Percentiles rank a stretch among this genome's conserved stretches.
Evolutionary conservation across 2,113 vertebrate species (phyloP).

Genomic region (Willisornis vidua): DNA sequence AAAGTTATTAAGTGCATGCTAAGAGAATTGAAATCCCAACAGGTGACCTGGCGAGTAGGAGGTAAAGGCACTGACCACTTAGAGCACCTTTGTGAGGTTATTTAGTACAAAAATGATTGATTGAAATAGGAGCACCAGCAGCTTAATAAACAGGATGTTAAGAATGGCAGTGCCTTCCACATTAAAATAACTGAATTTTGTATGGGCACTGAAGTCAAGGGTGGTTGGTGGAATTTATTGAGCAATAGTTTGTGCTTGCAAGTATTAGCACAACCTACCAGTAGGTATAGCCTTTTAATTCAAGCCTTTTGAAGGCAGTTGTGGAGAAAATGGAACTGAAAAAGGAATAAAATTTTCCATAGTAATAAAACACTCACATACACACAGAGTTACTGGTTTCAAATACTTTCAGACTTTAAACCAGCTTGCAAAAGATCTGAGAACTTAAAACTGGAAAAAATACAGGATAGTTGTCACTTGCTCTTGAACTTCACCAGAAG

Average conservation of each 20-base stretch:
- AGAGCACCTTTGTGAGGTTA: background rate
- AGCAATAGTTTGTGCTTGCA: background rate
- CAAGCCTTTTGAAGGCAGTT: background rate
- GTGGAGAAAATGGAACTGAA: background rate
- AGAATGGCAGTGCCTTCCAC: background rate
- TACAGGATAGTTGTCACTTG: background rate
- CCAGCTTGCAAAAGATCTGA: background rate
- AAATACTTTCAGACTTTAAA: background rate
- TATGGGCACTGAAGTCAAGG: background rate
- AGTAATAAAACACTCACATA: background rate
- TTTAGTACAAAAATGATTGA: background rate
- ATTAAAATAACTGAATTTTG: constrained; percentile 1
- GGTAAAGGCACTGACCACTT: background rate
- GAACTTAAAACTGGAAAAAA: background rate
- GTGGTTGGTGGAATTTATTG: background rate
- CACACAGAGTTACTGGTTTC: background rate
- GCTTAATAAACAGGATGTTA: constrained; percentile 1
- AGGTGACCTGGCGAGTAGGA: background rate
- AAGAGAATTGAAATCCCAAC: background rate
- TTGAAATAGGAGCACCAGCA: background rate
- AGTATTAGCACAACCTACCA: background rate
- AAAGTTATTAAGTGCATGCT: background rate
- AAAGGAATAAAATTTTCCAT: background rate
- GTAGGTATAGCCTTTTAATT: background rate
- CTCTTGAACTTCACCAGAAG: background rate